Conservation (phyloP, 2,797 vertebrate species). For the Pipistrellus pygmaeus region DNA sequence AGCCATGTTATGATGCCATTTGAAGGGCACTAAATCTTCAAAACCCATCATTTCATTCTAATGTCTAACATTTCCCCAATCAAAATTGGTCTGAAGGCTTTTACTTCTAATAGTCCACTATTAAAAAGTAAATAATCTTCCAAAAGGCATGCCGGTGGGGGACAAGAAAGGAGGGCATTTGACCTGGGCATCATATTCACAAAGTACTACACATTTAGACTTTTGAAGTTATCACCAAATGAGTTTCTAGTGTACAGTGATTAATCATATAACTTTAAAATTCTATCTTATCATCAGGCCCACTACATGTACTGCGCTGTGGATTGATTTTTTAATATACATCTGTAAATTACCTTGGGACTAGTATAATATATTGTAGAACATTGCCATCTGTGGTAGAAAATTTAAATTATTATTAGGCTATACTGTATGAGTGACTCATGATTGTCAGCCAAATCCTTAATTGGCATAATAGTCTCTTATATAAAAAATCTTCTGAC, state of each 20-base stretch:
- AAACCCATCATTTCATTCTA: not conserved
- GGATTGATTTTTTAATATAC: constrained; percentile 37
- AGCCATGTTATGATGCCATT: not conserved
- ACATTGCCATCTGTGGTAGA: not conserved
- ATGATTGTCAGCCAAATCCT: constrained; percentile 25
- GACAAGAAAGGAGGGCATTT: not conserved
- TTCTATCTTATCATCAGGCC: not conserved
- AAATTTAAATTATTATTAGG: constrained; percentile 53
- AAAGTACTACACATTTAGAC: too few species aligned
- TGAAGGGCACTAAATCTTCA: not conserved
- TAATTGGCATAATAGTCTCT: constrained; percentile 49
- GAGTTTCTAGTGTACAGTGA: not conserved
- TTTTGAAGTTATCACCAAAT: too few species aligned
- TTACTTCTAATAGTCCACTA: not conserved
- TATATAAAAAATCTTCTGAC: constrained; percentile 42
- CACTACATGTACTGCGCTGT: not conserved
- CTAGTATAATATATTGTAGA: constrained; percentile 46
- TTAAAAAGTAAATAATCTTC: constrained; percentile 8
- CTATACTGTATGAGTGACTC: constrained; percentile 47
- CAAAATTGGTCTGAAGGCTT: constrained; percentile 45
- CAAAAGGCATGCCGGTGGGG: not conserved
- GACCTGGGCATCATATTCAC: too few species aligned
- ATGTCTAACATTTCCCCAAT: not conserved
- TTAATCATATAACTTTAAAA: not conserved
- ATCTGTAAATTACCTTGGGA: constrained; percentile 22